Evolutionary conservation across 2,888 invertebrate genomes (phyloP), one percentile per base, ranked within the genome.

Genomic region (Himalopsyche kuldschensis): DNA sequence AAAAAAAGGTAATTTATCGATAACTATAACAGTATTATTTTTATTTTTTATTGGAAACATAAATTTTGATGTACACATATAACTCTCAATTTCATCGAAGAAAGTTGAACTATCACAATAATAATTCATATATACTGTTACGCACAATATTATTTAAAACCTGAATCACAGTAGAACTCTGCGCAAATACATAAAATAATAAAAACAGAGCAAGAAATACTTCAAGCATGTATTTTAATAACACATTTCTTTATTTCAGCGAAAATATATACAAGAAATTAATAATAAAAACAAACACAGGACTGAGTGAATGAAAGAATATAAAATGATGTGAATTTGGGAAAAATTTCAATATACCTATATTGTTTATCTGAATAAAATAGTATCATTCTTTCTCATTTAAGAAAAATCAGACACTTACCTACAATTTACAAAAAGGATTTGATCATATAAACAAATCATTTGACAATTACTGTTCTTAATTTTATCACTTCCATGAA

Each of bases 101-200:
- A 76, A 80, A 82, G 82, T 81, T 77, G 55, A 83, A 79, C 27
- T 78, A 80, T 47, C 85, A 83, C 82, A 85, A 82, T 46, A 78
- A 69, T 84, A 77, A 79, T 55, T 55, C 0, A n/a, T n/a, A 48
- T 20, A 55, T 55, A 82, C 78, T 76, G 55, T 79, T n/a, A 76
- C 82, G 82, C 83, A 79, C 84, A 84, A 76, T 75, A 84, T 78
- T 47, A 31, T 82, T 85, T 78, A 55, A 83, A 55, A 80, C 48
- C 35, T 47, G 84, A 84, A 84, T 85, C 84, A 84, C 84, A 85
- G 85, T 82, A 85, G 84, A 85, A 80, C 78, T 85, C 81, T 80
- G 78, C 75, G 20, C 69, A 17, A 27, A 82, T 69, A 76, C 35
- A 63, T 80, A 79, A 55, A 55, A 55, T 55, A 55, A 55, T 55